A percentile compares a stretch with the other conserved stretches of the same genome.
Conservation (phyloP, 2,113 vertebrate genomes). For the Notechis scutatus region DNA sequence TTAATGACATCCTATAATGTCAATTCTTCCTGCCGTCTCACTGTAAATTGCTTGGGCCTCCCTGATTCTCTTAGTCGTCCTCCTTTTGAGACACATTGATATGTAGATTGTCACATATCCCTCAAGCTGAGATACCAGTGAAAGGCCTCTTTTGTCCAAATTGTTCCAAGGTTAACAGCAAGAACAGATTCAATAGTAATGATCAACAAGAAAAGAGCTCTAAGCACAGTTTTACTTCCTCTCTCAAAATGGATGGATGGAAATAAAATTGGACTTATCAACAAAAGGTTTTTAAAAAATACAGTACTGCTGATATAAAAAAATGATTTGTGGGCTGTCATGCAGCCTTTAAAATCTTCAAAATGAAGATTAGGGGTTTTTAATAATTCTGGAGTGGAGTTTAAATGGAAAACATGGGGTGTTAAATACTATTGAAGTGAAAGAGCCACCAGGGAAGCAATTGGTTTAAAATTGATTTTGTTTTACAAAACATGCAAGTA, state of each 20-base stretch:
- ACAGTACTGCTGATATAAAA: background rate
- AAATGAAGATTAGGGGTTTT: background rate
- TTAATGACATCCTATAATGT: background rate
- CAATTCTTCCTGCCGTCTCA: background rate
- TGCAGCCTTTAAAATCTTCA: background rate
- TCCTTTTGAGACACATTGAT: background rate
- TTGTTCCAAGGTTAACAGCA: background rate
- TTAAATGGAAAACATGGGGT: background rate
- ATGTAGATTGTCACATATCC: background rate
- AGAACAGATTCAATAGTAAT: background rate
- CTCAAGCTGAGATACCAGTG: background rate
- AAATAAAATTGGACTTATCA: background rate
- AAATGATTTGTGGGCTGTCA: background rate
- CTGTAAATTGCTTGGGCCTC: background rate
- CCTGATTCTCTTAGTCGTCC: background rate
- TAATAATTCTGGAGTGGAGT: background rate
- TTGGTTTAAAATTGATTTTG: background rate
- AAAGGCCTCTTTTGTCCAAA: background rate
- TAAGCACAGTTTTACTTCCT: background rate
- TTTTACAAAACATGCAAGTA: background rate
- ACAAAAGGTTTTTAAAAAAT: background rate
- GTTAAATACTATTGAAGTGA: background rate
- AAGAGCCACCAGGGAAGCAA: background rate
- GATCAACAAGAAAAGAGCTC: background rate
- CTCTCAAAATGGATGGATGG: background rate